Evolutionary conservation across 2,797 vertebrate genomes (phyloP).

Genomic region (Lerista edwardsae): DNA sequence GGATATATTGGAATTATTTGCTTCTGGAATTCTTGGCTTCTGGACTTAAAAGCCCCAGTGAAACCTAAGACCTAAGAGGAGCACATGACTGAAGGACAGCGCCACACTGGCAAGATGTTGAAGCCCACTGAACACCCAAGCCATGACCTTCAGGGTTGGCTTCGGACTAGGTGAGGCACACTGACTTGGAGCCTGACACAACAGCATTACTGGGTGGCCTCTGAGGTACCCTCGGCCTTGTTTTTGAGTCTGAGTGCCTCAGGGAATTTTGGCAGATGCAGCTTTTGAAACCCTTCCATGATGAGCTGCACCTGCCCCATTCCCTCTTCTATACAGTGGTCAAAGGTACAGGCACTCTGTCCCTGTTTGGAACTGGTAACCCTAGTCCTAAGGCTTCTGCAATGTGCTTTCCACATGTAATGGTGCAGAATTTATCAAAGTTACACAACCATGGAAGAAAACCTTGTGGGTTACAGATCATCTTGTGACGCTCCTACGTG

Average conservation of each 20-base stretch:
- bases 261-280: no score
- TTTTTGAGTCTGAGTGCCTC: background rate
- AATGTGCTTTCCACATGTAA: conserved; percentile 2
- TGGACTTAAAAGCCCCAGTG: no score
- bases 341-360: no score
- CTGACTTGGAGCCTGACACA: background rate
- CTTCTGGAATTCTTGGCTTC: background rate
- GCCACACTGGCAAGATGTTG: background rate
- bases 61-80: background rate
- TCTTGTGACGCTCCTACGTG: background rate
- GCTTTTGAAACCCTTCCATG: no score
- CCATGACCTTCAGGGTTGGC: background rate
- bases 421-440: background rate
- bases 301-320: no score
- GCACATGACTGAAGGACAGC: background rate
- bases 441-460: background rate
- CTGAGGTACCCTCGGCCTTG: no score
- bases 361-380: no score
- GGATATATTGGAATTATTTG: background rate
- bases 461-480: background rate
- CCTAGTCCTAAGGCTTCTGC: background rate
- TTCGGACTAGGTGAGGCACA: no score
- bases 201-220: background rate
- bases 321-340: no score
- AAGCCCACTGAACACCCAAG: background rate